Evolutionary conservation across 64 coral and sea anemone genomes (phyloP), one percentile per base, ranked within the genome.

Genomic region (Astreopora myriophthalma): DNA sequence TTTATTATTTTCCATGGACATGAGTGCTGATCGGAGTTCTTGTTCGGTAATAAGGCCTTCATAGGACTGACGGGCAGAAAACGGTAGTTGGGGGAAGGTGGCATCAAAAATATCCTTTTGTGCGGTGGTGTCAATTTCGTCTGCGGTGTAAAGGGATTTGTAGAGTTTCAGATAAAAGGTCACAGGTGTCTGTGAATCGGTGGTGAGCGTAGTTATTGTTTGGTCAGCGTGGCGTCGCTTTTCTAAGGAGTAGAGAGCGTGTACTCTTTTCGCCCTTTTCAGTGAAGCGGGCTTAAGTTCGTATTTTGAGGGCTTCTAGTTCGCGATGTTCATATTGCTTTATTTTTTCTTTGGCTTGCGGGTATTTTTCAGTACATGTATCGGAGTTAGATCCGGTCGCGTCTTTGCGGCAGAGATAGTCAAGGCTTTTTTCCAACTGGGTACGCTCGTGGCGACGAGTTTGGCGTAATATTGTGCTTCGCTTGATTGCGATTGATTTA

Each of bases 261-360:
- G 84, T 71, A 26, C 84, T 86, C 25, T 67, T 71, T 48, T 86
- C 64, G 3, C 66, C 84, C 16, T 70, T 17, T 23, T 86, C 84
- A 2, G 6, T 20, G 40, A 24, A 69, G 2, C 12, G 49, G 19
- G 32, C 22, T 63, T 84, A n/a, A 19, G 79, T 29, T 22, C 79
- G 17, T 24, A 60, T 52, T 64, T 62, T 42, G 5, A 60, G n/a
- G 48, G 79, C 46, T 17, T 84, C 79, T 3, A 84, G 57, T 1
- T 84, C 79, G 10, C 27, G 12, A 2, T 9, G 2, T 5, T 84
- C 51, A 12, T 63, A 63, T 22, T 19, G 6, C 30, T 20, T 55
- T 13, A 84, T 17, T 42, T 84, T 7, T 35, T 55, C 27, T 60
- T 64, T 84, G 13, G 79, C 48, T 26, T 28, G 0, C 5, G 63